Base-by-base conservation (phyloP, 2,888 invertebrate species). In the Temnothorax rugatulus region DNA sequence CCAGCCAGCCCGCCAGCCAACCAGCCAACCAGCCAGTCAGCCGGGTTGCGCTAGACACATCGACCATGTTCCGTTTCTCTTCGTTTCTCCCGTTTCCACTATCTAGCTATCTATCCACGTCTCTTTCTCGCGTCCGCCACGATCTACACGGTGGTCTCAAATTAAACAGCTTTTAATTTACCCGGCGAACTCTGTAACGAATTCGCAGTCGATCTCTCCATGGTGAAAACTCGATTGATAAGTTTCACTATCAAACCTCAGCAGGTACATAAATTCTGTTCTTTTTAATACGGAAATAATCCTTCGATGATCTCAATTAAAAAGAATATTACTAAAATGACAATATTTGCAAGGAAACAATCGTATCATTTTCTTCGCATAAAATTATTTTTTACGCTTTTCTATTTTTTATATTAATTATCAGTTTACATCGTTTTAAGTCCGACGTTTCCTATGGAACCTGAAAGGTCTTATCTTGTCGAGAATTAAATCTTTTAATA, bases 1-100 rank as follows among this genome's bases (percentile, higher is more conserved):
- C 85, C 83, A 77, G 75, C 87, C 87, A 85, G 57, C 85, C 81
- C 74, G 75, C 87, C 87, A 89, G 87, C 91, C 90, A 86, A 84
- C 87, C 85, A 89, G 83, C 90, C 92, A 90, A 86, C 92, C 90
- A 92, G 86, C 91, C 92, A 91, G 91, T 91, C 90, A 92, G 90
- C 91, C 91, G 86, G 91, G 90, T 90, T 91, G 88, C 92, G 91
- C 91, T 92, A 91, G 92, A 92, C 91, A 89, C 90, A 91, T 91
- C 91, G 91, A 91, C 91, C 92, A 91, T 90, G 88, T 85, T 85
- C 87, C 84, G 83, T 83, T 88, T 89, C 87, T 86, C 87, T 84
- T 85, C 79, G 77, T 81, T 83, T 75, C 84, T 77, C 84, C 75
- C 69, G 76, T 61, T 73, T 81, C 77, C 73, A 44, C 83, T 83